A percentile compares a stretch with the other conserved stretches of the same genome.
phyloP scores from a whole-genome alignment of 2,797 vertebrate genomes.

The Ctenopoma multispine region DNA sequence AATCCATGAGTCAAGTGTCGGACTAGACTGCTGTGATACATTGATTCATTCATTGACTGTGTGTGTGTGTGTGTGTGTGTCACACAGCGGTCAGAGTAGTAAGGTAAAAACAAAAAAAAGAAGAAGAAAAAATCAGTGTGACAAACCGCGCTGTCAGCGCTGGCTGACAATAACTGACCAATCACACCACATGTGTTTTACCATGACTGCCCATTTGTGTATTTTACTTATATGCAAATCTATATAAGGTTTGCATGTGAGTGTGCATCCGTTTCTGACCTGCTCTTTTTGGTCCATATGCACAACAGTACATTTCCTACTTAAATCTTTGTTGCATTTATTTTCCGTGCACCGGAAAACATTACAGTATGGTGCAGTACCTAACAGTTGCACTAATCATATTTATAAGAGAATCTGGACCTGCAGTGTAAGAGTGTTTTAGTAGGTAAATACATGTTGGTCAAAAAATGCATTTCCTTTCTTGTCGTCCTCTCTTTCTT shows the following conservation, averaged over 20 bases:
- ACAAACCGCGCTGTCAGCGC: constrained; percentile 10
- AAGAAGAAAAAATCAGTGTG: neutral
- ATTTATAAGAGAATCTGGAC: constrained; percentile 1
- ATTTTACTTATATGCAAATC: neutral
- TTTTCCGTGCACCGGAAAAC: neutral
- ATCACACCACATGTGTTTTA: constrained; percentile 3
- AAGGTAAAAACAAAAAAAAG: constrained; percentile 14
- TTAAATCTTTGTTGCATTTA: too few relatives aligned
- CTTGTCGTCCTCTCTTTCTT: neutral
- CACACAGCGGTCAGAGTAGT: constrained; percentile 27
- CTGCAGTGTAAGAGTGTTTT: neutral
- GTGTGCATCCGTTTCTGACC: neutral
- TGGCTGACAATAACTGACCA: constrained; percentile 4
- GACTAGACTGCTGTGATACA: constrained; percentile 54
- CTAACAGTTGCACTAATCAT: neutral
- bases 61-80: constrained; percentile 33
- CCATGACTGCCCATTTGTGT: neutral
- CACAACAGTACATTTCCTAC: too few relatives aligned
- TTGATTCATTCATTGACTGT: constrained; percentile 55
- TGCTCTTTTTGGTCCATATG: too few relatives aligned
- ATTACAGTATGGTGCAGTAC: neutral
- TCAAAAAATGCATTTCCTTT: neutral
- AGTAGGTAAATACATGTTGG: constrained; percentile 1
- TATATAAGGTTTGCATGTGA: neutral
- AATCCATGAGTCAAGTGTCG: constrained; percentile 68